A percentile compares a stretch with the other conserved stretches of the same genome.
phyloP scores from a whole-genome alignment of 1,140 invertebrate genomes.

The fruit fly (Drosophila melanogaster) region Release_6_plus_ISO1_MT NT_037436.4:6504001-6504500 shows the following conservation, averaged over 20 bases:
- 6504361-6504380: constrained; percentile 10
- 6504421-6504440: constrained; percentile 23
- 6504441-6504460: constrained; percentile 45
- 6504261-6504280: constrained; percentile 67
- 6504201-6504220: background rate
- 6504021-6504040: constrained; percentile 67
- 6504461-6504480: constrained; percentile 59
- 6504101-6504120: background rate
- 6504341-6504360: constrained; percentile 51
- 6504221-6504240: constrained; percentile 15
- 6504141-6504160: too few relatives aligned
- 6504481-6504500: constrained; percentile 38
- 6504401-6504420: background rate
- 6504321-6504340: constrained; percentile 73
- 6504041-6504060: constrained; percentile 40
- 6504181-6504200: too few relatives aligned
- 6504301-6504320: constrained; percentile 72
- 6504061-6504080: constrained; percentile 1
- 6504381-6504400: background rate
- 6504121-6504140: too few relatives aligned
- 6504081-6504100: background rate
- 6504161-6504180: too few relatives aligned
- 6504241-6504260: constrained; percentile 13
- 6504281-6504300: constrained; percentile 76
- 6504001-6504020: constrained; percentile 65